Base-by-base conservation (phyloP, 1,140 invertebrate genomes). In the Bombus terrestris region DNA sequence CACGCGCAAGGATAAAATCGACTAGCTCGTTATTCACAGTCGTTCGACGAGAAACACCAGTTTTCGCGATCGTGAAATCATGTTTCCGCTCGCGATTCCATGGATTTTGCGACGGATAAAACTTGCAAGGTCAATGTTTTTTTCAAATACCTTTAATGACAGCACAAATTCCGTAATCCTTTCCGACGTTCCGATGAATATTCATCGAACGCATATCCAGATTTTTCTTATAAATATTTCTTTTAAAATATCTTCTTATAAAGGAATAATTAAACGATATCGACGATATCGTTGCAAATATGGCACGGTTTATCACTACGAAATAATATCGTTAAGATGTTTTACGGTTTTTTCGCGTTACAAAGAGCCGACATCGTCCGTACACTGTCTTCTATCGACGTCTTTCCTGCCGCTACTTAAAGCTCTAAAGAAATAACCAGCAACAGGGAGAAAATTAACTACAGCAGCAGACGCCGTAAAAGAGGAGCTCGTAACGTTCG, bases 1-100 rank as follows among this genome's bases (percentile, higher is more conserved):
- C 47, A 53, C 47, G 47, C 47, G 47, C 47, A 53, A 53, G 47
- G 47, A 22, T 53, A 53, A 53, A 53, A 53, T 53, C 47, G 18
- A 53, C 35, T 37, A 8, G 32, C 32, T 28, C 78, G 41, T 89
- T 47, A 88, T 68, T 89, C 82, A 71, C 39, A 66, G 66, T 85
- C n/a, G 39, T 87, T 87, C 37, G n/a, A 74, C 41, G 68, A 59
- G 68, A 78, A 84, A 87, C 57, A 69, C 62, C 64, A 18, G 39
- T 80, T 41, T 78, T 72, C 53, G 69, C 62, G 76, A 77, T 85
- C 69, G 28, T 77, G 87, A 88, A 87, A 87, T 79, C 81, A 59
- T 79, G 85, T 43, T 62, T 71, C 32, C 64, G 47, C 6, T 32
- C 53, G 47, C 47, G 37, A 59, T 74, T 53, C 39, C 73, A 35